Conservation (phyloP, 2,888 invertebrate species). For the Alviniconcha strummeri region DNA sequence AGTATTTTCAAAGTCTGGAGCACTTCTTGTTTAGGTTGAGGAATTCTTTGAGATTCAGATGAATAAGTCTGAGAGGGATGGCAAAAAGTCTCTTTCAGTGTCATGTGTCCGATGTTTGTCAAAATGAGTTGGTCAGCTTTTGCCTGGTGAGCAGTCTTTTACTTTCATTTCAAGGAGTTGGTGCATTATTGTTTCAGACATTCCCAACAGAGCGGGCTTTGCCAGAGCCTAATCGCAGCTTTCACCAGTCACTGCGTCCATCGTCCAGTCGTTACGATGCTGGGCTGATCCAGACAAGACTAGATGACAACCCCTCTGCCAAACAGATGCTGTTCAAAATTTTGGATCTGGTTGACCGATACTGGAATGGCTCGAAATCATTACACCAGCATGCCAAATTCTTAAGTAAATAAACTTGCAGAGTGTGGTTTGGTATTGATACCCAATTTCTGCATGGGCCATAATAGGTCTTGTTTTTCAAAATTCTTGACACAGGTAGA, state of each 20-base stretch:
- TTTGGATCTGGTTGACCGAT: slow-evolving; percentile 69
- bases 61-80: too few relatives aligned
- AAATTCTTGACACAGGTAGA: too few relatives aligned
- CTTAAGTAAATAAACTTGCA: slow-evolving; percentile 49
- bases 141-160: too few relatives aligned
- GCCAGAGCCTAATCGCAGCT: slow-evolving; percentile 13
- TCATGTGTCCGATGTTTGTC: too few relatives aligned
- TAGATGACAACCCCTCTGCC: slow-evolving; percentile 47
- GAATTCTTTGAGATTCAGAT: too few relatives aligned
- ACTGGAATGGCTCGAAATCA: slow-evolving; percentile 73
- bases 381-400: slow-evolving; percentile 70
- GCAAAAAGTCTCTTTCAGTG: too few relatives aligned
- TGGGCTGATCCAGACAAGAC: slow-evolving; percentile 29
- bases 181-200: not conserved
- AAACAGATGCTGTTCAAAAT: slow-evolving; percentile 57
- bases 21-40: too few relatives aligned
- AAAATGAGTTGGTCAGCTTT: too few relatives aligned
- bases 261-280: slow-evolving; percentile 25
- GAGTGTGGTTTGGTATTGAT: not conserved
- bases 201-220: slow-evolving; percentile 14
- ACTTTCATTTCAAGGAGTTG: too few relatives aligned
- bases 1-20: too few relatives aligned
- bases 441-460: too few relatives aligned
- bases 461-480: too few relatives aligned
- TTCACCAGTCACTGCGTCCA: slow-evolving; percentile 8